Evolutionary conservation across 2,113 vertebrate genomes (phyloP), one percentile per base, ranked within the genome.

Genomic region (Saimiri boliviensis): DNA sequence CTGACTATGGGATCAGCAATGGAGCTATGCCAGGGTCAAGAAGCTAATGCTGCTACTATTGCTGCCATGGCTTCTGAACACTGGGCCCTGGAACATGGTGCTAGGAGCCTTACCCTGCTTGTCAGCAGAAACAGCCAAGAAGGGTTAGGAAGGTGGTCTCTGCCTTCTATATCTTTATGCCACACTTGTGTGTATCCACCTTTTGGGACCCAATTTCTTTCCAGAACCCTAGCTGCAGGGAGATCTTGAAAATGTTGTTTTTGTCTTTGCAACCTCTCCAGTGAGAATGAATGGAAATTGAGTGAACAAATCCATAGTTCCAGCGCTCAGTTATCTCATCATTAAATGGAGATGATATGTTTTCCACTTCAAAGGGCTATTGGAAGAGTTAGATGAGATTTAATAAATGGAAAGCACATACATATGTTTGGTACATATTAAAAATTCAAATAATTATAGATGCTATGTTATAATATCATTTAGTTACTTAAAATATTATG

Each of bases 231-330:
- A 54, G 60, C 40, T 80, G 76, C 40, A 80, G 71, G 27, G 74
- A 71, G 71, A 87, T 93, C 25, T 94, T 76, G 81, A 70, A 93
- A 79, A 80, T 73, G 14, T 35, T 37, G 40, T 47, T 94, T 91
- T 94, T 54, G 20, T 90, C 83, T 83, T 90, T 60, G 47, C 47
- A 94, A 25, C 23, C 32, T 52, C 49, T 87, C 45, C 47, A 68
- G 12, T 70, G 32, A 86, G n/a, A 92, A 89, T 63, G 47, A 77
- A 79, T 89, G 58, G 30, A 76, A 77, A 82, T 1, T 13, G 25
- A 92, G 37, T 23, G n/a, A 89, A 56, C 7, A 80, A 92, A 80
- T 63, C n/a, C 45, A 56, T 14, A 25, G 13, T 83, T 49, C 52
- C 14, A 42, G 27, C 3, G 35, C 58, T 63, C 42, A 71, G 42